phyloP scores from a whole-genome alignment of 2,888 invertebrate species.

The Acleris holmiana region DNA sequence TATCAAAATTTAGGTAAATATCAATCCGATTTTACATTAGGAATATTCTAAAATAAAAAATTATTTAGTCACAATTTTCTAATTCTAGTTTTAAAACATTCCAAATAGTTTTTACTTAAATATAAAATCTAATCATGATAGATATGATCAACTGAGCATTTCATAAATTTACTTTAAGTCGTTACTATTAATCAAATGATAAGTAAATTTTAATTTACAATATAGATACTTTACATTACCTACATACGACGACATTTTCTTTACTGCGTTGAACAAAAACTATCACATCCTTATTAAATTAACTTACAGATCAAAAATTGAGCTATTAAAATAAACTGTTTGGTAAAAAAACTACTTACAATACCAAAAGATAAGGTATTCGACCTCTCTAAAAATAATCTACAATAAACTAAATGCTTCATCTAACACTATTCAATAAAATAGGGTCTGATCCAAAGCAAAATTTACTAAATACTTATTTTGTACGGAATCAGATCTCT shows the following conservation, averaged over 20 bases:
- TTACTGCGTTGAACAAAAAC: background rate
- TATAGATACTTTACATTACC: background rate
- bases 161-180: background rate
- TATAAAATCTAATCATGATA: background rate
- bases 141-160: background rate
- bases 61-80: background rate
- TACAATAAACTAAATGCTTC: background rate
- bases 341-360: slow-evolving; percentile 2
- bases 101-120: background rate
- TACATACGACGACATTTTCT: too few relatives aligned
- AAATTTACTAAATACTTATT: background rate
- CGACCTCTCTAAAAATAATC: background rate
- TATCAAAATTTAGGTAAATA: too few relatives aligned
- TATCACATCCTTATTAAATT: background rate
- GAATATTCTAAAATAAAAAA: background rate
- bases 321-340: slow-evolving; percentile 4
- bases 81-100: background rate
- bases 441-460: too few relatives aligned
- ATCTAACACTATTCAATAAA: background rate
- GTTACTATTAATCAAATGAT: too few relatives aligned
- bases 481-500: slow-evolving; percentile 1
- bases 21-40: background rate
- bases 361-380: background rate
- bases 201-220: too few relatives aligned
- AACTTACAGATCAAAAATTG: slow-evolving; percentile 4